Evolutionary conservation across 2,113 vertebrate species (phyloP), one percentile per base, ranked within the genome.

Genomic region (Corythaixoides concolor): DNA sequence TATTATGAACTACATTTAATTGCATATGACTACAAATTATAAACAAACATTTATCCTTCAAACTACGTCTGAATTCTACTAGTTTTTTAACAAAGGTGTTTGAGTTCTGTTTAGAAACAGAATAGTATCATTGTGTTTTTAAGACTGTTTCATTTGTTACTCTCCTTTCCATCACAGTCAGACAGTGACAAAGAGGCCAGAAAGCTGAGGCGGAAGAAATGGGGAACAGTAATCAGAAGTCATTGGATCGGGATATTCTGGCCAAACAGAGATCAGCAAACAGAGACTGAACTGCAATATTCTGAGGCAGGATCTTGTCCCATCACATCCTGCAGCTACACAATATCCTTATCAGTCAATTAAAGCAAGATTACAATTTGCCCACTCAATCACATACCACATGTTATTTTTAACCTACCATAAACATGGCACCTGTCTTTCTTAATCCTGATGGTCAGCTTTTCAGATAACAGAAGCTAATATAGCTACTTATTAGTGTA

Each of bases 401-500:
- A 5, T 33, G 45, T 23, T 93, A 85, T 96, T 96, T 95, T 89
- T 83, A 94, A 72, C 67, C 22, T 53, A n/a, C 12, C 20, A 21
- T 69, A 74, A 9, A 53, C 59, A 66, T 15, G 28, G 26, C 67
- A 94, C 55, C 53, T 85, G 19, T 28, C 63, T 75, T 68, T 91
- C 94, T 79, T 50, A 88, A 89, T 75, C 74, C 58, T 41, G 28
- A 30, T 41, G 8, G 53, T 72, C 74, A 95, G 58, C 22, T 95
- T 94, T 82, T 91, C 39, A 69, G 81, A 92, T 91, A 95, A 60
- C 6, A 5, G 32, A 62, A 96, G 88, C 21, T 4, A 68, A 21
- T 32, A 45, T 17, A 75, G 58, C 9, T 60, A 15, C 52, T 69
- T 80, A 28, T 17, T 52, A 49, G 21, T 64, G 52, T 13, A 56